A percentile compares a stretch with the other conserved stretches of the same genome.
phyloP scores from a whole-genome alignment of 2,888 invertebrate genomes.

The Litoditis marina region DNA sequence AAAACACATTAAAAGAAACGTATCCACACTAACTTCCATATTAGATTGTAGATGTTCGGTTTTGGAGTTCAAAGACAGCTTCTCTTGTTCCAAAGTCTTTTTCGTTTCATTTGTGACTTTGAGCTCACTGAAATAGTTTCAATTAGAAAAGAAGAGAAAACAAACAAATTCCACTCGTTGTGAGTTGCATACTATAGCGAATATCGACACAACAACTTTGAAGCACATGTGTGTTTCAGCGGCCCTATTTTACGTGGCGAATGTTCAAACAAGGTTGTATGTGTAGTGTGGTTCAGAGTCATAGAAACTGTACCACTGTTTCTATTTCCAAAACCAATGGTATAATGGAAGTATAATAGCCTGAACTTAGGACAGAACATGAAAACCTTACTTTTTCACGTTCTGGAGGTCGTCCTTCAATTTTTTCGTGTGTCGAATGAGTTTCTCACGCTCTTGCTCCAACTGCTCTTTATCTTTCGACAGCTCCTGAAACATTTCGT shows the following conservation, averaged over 20 bases:
- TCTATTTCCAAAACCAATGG: neutral
- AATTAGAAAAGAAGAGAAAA: no score
- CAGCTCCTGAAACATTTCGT: constrained; percentile 60
- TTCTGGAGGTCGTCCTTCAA: constrained; percentile 63
- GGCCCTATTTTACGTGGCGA: no score
- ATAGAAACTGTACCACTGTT: no score
- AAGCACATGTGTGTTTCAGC: no score
- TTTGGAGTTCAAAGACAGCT: constrained; percentile 53
- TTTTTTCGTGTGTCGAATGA: constrained; percentile 64
- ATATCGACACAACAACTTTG: no score
- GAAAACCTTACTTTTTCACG: constrained; percentile 51
- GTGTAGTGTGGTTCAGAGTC: no score
- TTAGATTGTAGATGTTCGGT: constrained; percentile 54
- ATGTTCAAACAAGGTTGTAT: no score
- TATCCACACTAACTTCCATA: constrained; percentile 34
- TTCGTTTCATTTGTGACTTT: constrained; percentile 63
- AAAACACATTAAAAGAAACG: neutral
- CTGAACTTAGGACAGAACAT: neutral
- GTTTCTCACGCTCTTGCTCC: constrained; percentile 64
- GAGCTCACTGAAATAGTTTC: constrained; percentile 63
- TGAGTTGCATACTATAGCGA: no score
- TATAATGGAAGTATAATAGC: neutral
- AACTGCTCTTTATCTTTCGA: constrained; percentile 63
- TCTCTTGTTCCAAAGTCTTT: constrained; percentile 61
- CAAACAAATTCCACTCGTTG: no score